Conservation (phyloP, 2,888 invertebrate species). For the Leistus spinibarbis region DNA sequence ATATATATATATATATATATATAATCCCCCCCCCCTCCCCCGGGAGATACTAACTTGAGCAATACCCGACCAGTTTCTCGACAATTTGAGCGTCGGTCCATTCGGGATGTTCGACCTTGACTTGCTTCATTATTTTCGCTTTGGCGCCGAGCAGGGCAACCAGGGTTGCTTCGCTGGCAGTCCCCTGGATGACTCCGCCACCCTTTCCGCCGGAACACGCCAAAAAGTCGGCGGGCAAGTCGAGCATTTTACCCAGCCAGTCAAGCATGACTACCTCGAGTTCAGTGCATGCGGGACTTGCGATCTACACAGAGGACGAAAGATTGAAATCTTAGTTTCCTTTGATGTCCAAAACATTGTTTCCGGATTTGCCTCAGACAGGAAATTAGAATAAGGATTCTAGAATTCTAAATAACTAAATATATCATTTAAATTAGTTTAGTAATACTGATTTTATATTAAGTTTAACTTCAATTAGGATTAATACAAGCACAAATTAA, state of each 20-base stretch:
- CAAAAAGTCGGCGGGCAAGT: conserved; percentile 83
- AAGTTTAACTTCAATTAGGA: too few relatives aligned
- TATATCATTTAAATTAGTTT: too few relatives aligned
- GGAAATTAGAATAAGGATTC: conserved; percentile 6
- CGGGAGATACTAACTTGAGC: conserved; percentile 72
- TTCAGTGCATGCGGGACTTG: conserved; percentile 95
- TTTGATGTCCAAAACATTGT: conserved; percentile 23
- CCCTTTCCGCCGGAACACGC: conserved; percentile 83
- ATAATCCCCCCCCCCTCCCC: too few relatives aligned
- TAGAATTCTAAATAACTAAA: too few relatives aligned
- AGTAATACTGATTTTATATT: too few relatives aligned
- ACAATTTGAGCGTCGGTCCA: conserved; percentile 75
- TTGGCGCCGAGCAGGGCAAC: conserved; percentile 92
- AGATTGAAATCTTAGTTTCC: neutral
- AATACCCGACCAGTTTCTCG: conserved; percentile 83
- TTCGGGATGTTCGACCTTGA: conserved; percentile 75
- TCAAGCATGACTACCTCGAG: conserved; percentile 94
- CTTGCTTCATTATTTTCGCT: conserved; percentile 69
- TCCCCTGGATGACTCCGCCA: conserved; percentile 91
- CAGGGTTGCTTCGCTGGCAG: conserved; percentile 93
- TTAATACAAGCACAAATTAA: too few relatives aligned
- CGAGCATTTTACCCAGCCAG: conserved; percentile 94
- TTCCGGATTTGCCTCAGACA: too few relatives aligned
- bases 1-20: neutral
- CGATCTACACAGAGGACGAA: conserved; percentile 66